phyloP scores from a whole-genome alignment of 2,113 vertebrate species.

The Telmatochromis sp. region DNA sequence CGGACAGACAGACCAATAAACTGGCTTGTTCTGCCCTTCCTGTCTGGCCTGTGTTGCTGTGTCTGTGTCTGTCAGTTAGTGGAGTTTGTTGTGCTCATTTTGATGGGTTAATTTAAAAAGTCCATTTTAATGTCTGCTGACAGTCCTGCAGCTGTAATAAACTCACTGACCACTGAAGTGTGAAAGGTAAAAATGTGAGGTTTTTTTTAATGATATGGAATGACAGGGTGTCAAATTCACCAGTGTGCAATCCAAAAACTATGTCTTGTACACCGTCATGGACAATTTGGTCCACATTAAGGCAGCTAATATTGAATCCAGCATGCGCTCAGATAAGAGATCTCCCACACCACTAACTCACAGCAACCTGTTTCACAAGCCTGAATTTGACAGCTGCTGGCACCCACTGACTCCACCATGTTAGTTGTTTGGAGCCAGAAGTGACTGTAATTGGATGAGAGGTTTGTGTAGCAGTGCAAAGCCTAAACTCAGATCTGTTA shows the following conservation, averaged over 20 bases:
- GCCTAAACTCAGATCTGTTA: background rate
- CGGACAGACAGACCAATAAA: background rate
- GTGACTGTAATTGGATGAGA: background rate
- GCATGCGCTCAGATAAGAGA: background rate
- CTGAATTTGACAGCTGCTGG: background rate
- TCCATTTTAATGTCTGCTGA: background rate
- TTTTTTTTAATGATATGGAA: background rate
- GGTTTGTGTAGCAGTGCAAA: background rate
- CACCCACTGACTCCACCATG: background rate
- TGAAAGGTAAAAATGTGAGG: background rate
- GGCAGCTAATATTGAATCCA: background rate
- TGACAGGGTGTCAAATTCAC: background rate
- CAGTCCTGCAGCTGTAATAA: background rate
- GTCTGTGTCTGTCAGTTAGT: background rate
- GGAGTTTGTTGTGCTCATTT: background rate
- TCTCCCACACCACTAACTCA: background rate
- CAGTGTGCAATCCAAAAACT: background rate
- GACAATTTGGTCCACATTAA: background rate
- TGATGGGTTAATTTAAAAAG: background rate
- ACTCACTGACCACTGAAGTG: background rate
- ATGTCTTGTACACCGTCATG: background rate
- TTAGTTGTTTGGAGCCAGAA: background rate
- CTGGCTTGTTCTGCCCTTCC: background rate
- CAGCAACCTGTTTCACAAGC: background rate
- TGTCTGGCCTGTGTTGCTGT: background rate